These are phyloP conservation scores for Apaloderma vittatum DNA, from an alignment of 2,113 vertebrate species.

Conservation along the genomic window DNA sequence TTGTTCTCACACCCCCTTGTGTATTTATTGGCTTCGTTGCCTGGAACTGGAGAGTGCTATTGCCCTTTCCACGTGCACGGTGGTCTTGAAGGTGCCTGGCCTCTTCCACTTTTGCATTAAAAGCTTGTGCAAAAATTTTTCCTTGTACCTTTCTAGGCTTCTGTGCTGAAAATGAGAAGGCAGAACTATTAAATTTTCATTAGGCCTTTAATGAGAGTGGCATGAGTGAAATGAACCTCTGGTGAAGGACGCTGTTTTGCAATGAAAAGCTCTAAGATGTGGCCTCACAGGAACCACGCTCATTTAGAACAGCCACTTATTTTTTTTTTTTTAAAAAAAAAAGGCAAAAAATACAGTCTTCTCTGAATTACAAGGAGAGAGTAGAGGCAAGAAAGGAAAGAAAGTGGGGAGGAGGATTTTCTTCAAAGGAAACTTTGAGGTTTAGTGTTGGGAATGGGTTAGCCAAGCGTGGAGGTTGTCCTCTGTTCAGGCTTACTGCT, in stretches of 20 bases:
- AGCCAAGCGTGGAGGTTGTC: background rate
- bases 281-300: background rate
- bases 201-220: background rate
- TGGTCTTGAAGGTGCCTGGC: background rate
- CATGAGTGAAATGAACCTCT: background rate
- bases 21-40: background rate
- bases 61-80: background rate
- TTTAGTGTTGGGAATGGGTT: background rate
- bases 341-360: background rate
- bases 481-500: background rate
- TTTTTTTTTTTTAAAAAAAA: background rate
- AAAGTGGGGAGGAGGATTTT: background rate
- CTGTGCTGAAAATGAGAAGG: background rate
- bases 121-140: background rate
- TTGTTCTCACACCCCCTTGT: background rate
- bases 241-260: background rate
- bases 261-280: background rate
- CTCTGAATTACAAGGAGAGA: background rate
- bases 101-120: background rate
- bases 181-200: slow-evolving; percentile 34
- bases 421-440: slow-evolving; percentile 39
- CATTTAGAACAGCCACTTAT: background rate
- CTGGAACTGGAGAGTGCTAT: fast-evolving
- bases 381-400: background rate
- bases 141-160: background rate